Evolutionary conservation across 2,888 invertebrate genomes (phyloP).

Genomic region (Vesta saturnalis): DNA sequence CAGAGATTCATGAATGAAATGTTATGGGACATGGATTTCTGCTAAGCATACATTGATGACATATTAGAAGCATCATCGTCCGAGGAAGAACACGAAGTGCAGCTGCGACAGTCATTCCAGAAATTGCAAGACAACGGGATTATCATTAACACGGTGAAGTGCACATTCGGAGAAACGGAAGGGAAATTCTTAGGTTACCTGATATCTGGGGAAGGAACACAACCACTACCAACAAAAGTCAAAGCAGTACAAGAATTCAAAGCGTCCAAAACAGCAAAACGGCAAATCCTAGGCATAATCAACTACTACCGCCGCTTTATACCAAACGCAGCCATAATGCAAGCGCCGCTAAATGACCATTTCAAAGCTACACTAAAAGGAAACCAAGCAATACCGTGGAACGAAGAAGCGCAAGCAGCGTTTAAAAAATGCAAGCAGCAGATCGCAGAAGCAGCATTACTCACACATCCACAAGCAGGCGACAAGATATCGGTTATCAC

Average conservation of each 20-base stretch:
- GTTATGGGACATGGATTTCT: conserved; percentile 37
- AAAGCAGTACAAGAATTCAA: conserved; percentile 46
- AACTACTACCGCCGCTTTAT: conserved; percentile 56
- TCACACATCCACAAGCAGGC: conserved; percentile 43
- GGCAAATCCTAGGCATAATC: conserved; percentile 54
- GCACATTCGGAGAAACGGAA: too few relatives aligned
- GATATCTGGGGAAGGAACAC: conserved; percentile 46
- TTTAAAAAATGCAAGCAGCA: conserved; percentile 32
- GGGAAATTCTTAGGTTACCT: conserved; percentile 45
- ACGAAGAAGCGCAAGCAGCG: conserved; percentile 19
- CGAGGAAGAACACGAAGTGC: conserved; percentile 44
- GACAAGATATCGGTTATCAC: conserved; percentile 49
- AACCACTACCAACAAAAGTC: conserved; percentile 50
- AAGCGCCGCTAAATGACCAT: conserved; percentile 52
- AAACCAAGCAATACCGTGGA: conserved; percentile 45
- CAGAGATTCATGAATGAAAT: conserved; percentile 56
- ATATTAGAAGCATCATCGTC: conserved; percentile 46
- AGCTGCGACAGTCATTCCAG: conserved; percentile 37
- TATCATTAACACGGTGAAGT: conserved; percentile 52
- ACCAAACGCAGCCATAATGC: conserved; percentile 51
- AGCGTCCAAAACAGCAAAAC: conserved; percentile 47
- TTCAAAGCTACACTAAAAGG: conserved; percentile 48
- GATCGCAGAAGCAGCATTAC: conserved; percentile 35
- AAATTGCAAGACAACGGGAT: background rate
- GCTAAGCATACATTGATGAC: conserved; percentile 54